Conservation (phyloP, 2,113 vertebrate species). For the Scartelaos histophorus region DNA sequence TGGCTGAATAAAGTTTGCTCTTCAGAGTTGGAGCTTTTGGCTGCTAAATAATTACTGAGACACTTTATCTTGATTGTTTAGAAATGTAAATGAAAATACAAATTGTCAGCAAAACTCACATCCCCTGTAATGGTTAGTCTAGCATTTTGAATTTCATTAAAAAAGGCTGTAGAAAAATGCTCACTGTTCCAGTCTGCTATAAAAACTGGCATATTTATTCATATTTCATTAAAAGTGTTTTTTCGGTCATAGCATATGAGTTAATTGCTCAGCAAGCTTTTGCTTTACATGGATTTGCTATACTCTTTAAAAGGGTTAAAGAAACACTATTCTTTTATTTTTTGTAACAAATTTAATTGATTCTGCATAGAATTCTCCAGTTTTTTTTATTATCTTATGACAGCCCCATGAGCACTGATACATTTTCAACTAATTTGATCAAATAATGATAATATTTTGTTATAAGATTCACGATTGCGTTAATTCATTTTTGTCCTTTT, state of each 20-base stretch:
- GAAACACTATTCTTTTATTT: no score
- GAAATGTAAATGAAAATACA: not conserved
- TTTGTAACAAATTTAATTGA: no score
- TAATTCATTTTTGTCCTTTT: not conserved
- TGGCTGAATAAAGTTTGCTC: constrained; percentile 31
- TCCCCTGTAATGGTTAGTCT: not conserved
- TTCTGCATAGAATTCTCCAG: no score
- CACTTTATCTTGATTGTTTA: constrained; percentile 5
- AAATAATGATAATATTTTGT: not conserved
- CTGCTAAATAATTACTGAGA: constrained; percentile 37
- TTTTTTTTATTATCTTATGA: not conserved
- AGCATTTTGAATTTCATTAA: not conserved
- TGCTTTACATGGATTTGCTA: not conserved
- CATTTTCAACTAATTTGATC: not conserved
- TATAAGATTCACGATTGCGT: not conserved
- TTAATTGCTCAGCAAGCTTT: not conserved
- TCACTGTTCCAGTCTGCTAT: not conserved
- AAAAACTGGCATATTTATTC: not conserved
- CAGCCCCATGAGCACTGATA: not conserved
- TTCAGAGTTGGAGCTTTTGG: constrained; percentile 22
- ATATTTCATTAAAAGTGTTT: not conserved
- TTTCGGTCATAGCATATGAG: not conserved
- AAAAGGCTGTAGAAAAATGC: not conserved
- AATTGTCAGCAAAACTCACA: not conserved
- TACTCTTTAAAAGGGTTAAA: not conserved